Evolutionary conservation across 2,113 vertebrate species (phyloP), one percentile per base, ranked within the genome.

Genomic region (Sarotherodon lohbergeri): DNA sequence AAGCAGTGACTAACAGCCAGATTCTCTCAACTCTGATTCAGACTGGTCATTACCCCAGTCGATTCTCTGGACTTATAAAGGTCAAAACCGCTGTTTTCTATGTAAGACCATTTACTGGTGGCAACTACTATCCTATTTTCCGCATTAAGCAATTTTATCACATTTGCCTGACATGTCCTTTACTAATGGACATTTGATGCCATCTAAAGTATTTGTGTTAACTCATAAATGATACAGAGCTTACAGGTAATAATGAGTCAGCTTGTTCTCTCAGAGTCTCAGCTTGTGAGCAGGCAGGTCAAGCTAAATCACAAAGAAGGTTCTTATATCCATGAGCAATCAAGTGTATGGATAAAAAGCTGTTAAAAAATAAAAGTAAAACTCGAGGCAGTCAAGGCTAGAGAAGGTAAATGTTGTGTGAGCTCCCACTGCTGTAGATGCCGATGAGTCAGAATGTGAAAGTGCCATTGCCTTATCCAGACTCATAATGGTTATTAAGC

Each of bases 91-190:
- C 10, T 78, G 73, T 78, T 78, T 78, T 50, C 17, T 52, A n/a
- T 34, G 27, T 52, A 32, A 50, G 43, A n/a, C 46, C 46, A 52
- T 50, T 3, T 50, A 9, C 6, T 12, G 4, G 24, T 76, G 43
- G 43, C 5, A 7, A 50, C 71, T 78, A 3, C 71, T 19, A 19
- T 19, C 46, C 2, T 78, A 50, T 78, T 50, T 32, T 32, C 71
- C 0, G 1, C 46, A 48, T 50, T 50, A 78, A 48, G 1, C 43
- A 1, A 19, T 78, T 78, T 76, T 50, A 50, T 78, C 24, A 50
- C 24, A 76, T 76, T 78, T 50, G 6, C 71, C 71, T 78, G 71
- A n/a, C 16, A 50, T 29, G 27, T 78, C 73, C 73, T 32, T 78
- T 78, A 34, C 73, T 32, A 32, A 78, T n/a, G 6, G 27, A 78